These are phyloP conservation scores for Apis florea DNA, from an alignment of 1,140 invertebrate species.

Conservation along the genomic window DNA sequence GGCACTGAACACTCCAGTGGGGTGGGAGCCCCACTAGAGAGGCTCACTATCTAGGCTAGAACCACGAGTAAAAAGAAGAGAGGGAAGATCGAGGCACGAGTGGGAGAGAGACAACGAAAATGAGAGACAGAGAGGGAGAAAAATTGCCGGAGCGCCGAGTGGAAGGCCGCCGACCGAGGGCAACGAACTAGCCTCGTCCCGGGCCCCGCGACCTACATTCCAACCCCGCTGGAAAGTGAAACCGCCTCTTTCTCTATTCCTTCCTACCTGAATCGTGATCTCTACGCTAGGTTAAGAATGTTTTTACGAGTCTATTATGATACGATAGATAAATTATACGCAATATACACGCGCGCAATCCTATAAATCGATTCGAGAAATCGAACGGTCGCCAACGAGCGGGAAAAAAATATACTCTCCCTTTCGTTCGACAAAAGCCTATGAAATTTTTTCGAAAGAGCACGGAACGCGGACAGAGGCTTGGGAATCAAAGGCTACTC, in stretches of 20 bases:
- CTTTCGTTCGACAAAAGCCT: slow-evolving; percentile 43
- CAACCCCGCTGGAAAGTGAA: slow-evolving; percentile 80
- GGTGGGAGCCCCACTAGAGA: slow-evolving; percentile 60
- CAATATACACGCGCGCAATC: neutral
- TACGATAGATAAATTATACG: neutral
- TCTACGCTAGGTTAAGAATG: slow-evolving; percentile 44
- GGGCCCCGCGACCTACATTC: slow-evolving; percentile 80
- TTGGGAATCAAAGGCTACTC: slow-evolving; percentile 50
- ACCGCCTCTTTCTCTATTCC: slow-evolving; percentile 73
- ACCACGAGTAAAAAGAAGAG: slow-evolving; percentile 53
- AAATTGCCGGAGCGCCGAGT: slow-evolving; percentile 77
- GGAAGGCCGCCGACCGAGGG: slow-evolving; percentile 78
- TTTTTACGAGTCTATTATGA: slow-evolving; percentile 35
- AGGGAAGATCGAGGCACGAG: slow-evolving; percentile 49
- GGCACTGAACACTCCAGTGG: slow-evolving; percentile 30
- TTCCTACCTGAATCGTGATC: slow-evolving; percentile 60
- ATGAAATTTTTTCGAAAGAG: neutral
- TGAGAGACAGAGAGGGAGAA: slow-evolving; percentile 40
- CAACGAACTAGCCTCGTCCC: slow-evolving; percentile 81
- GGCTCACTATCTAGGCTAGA: slow-evolving; percentile 70
- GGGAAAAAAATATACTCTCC: slow-evolving; percentile 55
- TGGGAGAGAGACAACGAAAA: slow-evolving; percentile 15
- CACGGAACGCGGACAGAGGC: neutral
- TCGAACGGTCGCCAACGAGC: slow-evolving; percentile 22
- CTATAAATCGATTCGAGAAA: slow-evolving; percentile 1